phyloP scores from a whole-genome alignment of 2,888 invertebrate species.

The Drosophila bunnanda region DNA sequence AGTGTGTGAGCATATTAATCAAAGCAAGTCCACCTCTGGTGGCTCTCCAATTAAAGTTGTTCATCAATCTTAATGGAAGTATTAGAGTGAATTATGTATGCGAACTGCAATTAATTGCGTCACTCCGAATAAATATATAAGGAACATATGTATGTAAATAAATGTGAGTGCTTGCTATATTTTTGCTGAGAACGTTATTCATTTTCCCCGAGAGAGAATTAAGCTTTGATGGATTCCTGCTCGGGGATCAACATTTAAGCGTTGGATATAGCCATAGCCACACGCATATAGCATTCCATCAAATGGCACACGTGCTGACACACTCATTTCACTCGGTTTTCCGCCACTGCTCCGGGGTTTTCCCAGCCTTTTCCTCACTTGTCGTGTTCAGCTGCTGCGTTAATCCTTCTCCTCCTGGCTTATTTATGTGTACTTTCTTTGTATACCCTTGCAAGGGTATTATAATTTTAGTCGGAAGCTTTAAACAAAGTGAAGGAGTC shows the following conservation, averaged over 20 bases:
- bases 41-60: slow-evolving; percentile 21
- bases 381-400: slow-evolving; percentile 26
- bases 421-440: slow-evolving; percentile 26
- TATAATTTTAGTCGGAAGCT: no score
- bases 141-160: not conserved
- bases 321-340: slow-evolving; percentile 16
- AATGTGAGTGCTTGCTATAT: not conserved
- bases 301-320: slow-evolving; percentile 43
- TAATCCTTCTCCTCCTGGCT: slow-evolving; percentile 36
- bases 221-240: slow-evolving; percentile 33
- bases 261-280: slow-evolving; percentile 17
- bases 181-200: slow-evolving; percentile 1
- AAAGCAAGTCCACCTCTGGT: not conserved
- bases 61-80: slow-evolving; percentile 20
- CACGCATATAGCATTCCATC: slow-evolving; percentile 29
- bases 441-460: no score
- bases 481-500: no score
- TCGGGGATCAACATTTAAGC: slow-evolving; percentile 29
- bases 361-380: slow-evolving; percentile 13
- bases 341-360: not conserved
- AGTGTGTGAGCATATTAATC: slow-evolving; percentile 20
- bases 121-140: not conserved
- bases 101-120: slow-evolving; percentile 8
- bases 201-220: slow-evolving; percentile 20
- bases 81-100: slow-evolving; percentile 8